Evolutionary conservation across 2,113 vertebrate species (phyloP), one percentile per base, ranked within the genome.

Genomic region (Elanus axillaris): DNA sequence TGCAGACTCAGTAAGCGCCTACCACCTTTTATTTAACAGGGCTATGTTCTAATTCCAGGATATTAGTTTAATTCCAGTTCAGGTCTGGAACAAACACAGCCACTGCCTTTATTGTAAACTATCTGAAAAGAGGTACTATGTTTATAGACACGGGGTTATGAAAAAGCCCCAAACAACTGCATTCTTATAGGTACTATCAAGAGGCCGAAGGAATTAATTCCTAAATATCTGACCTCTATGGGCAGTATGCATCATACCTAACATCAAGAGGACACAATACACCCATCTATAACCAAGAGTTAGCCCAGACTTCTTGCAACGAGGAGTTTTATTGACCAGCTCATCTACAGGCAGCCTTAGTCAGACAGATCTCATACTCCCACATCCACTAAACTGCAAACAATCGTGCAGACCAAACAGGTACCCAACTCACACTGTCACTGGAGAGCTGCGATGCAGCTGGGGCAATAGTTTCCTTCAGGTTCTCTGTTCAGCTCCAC

Each of bases 381-480:
- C 38, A 21, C 43, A n/a, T 3, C 43, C 36, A 11, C 19, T 4
- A 36, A 52, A 22, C 21, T 3, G 1, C 26, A 59, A 0, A 3
- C 0, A 12, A 58, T 13, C 1, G 2, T 5, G 5, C 15, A 3
- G 62, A n/a, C 16, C 4, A 1, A 29, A 13, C 47, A 12, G 55
- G 14, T 4, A 19, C 2, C 1, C 5, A 34, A 59, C 79, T 26
- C 10, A 1, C 40, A 3, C 0, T 12, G 40, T 7, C 16, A 3
- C 14, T 10, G 59, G 11, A 27, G 53, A 55, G 56, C 23, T 32
- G 48, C 2, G 5, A 31, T 23, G 47, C 55, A 47, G 40, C n/a
- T 14, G 25, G 31, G 48, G 16, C 25, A 47, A 19, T 1, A 7
- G 26, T 4, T 43, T 34, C 42, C 6, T 11, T 32, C 48, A 13